These are phyloP conservation scores for Neodontobutis hainanensis DNA, from an alignment of 2,113 vertebrate genomes.

Conservation along the genomic window DNA sequence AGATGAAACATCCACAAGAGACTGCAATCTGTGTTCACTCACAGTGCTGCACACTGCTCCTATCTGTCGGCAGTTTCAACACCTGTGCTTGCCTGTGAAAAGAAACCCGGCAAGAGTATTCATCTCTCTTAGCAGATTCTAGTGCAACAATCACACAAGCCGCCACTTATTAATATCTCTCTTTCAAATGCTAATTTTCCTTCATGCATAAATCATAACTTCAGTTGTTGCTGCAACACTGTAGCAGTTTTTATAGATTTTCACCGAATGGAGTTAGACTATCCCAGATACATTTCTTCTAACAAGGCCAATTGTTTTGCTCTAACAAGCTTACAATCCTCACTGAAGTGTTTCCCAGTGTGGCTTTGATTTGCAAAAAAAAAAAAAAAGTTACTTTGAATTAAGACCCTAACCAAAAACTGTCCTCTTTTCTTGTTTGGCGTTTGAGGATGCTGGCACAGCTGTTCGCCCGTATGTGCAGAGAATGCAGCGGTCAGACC, in stretches of 20 bases:
- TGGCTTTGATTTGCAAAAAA: neutral
- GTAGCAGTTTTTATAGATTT: conserved; percentile 31
- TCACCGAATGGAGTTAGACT: neutral
- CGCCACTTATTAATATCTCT: conserved; percentile 72
- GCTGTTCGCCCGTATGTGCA: conserved; percentile 2
- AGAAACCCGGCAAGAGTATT: neutral
- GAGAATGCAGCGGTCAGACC: neutral
- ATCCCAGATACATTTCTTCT: conserved; percentile 13
- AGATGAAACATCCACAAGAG: conserved; percentile 1
- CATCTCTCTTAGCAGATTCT: conserved; percentile 28
- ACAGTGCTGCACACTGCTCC: neutral
- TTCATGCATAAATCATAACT: conserved; percentile 80
- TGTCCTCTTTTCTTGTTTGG: neutral
- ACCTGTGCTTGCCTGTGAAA: conserved; percentile 37
- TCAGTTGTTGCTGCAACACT: conserved; percentile 52
- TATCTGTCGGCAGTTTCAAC: conserved; percentile 2
- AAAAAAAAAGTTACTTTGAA: neutral
- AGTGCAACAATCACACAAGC: conserved; percentile 52
- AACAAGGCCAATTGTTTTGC: conserved; percentile 12
- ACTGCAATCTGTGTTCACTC: neutral
- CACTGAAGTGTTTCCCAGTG: neutral
- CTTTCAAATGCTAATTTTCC: conserved; percentile 80
- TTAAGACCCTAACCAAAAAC: neutral
- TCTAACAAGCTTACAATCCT: neutral
- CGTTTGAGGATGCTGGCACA: neutral